Percentiles rank a stretch among this genome's conserved stretches.
These are phyloP conservation scores for Taxidea taxus DNA, from an alignment of 2,113 vertebrate species.

Conservation along the genomic window DNA sequence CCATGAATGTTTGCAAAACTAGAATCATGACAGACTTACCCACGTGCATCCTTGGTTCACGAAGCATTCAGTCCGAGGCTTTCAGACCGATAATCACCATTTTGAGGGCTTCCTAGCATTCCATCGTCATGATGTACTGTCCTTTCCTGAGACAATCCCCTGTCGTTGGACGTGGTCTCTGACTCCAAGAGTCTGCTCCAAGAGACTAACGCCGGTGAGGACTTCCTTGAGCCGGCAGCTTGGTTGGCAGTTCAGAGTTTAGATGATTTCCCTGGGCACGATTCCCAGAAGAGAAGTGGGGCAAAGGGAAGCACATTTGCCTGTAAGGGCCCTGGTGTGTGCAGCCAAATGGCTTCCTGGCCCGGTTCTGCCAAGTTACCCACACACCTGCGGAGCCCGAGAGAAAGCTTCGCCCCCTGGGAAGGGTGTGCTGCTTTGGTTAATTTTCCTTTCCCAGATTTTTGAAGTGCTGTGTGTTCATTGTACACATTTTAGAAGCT, in stretches of 20 bases:
- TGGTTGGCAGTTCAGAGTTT: neutral
- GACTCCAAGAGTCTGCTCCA: neutral
- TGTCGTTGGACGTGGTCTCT: neutral
- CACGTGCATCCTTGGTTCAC: neutral
- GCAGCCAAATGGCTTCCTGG: neutral
- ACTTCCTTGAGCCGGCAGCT: neutral
- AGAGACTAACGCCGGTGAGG: neutral
- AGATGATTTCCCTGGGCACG: neutral
- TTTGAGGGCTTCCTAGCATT: neutral
- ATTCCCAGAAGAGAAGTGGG: neutral
- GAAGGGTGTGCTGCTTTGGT: neutral
- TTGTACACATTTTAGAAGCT: neutral
- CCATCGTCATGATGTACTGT: fast-evolving
- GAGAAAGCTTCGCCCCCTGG: neutral
- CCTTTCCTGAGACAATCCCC: neutral
- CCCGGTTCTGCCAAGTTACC: neutral
- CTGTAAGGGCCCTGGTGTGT: neutral
- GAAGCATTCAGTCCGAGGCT: neutral
- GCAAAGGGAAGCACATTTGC: neutral
- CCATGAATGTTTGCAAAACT: neutral
- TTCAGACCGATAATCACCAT: neutral
- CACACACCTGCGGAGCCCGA: neutral
- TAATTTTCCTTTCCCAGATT: neutral
- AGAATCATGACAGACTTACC: neutral
- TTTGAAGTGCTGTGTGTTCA: neutral